Conservation (phyloP, 2,888 invertebrate genomes). For the Drosophila austrosaltans region DNA sequence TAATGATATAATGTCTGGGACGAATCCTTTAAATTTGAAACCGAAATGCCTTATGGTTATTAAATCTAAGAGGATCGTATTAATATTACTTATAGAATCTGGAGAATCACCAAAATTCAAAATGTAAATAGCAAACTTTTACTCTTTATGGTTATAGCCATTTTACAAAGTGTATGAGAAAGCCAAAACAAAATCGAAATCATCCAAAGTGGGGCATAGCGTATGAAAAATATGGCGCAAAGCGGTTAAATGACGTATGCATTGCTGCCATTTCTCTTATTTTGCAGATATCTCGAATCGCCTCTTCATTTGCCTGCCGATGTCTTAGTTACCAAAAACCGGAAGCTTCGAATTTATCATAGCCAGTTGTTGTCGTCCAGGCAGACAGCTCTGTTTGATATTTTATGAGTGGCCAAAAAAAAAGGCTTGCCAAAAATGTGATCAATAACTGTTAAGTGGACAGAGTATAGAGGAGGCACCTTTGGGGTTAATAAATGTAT, state of each 20-base stretch:
- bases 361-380: conserved; percentile 27
- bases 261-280: conserved; percentile 72
- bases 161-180: not conserved
- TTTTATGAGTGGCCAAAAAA: conserved; percentile 64
- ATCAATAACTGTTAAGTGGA: conserved; percentile 59
- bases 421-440: conserved; percentile 45
- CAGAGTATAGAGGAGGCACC: conserved; percentile 31
- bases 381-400: conserved; percentile 36
- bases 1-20: too few species aligned
- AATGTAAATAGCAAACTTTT: not conserved
- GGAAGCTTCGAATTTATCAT: conserved; percentile 71
- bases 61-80: too few species aligned
- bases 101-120: too few species aligned
- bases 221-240: conserved; percentile 79
- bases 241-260: conserved; percentile 79
- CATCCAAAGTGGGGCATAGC: conserved; percentile 42
- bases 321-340: conserved; percentile 71
- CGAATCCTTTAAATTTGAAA: too few species aligned
- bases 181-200: conserved; percentile 21
- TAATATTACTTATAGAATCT: too few species aligned
- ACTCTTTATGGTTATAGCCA: not conserved
- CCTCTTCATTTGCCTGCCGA: conserved; percentile 63
- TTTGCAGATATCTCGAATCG: conserved; percentile 25
- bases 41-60: too few species aligned
- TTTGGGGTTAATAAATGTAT: conserved; percentile 56